A percentile compares a stretch with the other conserved stretches of the same genome.
phyloP scores from a whole-genome alignment of 2,888 invertebrate species.

The Ceraclea dissimilis region DNA sequence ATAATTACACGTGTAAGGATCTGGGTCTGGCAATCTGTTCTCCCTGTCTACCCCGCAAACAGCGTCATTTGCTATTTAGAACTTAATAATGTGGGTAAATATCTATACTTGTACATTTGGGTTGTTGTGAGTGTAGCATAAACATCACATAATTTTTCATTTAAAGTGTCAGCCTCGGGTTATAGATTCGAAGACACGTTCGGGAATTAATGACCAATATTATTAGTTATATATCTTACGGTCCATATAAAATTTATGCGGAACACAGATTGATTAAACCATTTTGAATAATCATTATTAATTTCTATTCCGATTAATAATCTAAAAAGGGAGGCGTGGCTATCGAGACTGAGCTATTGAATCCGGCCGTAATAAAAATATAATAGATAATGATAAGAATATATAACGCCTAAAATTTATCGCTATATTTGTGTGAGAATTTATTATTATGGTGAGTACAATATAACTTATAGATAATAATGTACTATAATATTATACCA shows the following conservation, averaged over 20 bases:
- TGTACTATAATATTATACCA: too few relatives aligned
- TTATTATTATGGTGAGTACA: not conserved
- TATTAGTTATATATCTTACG: not conserved
- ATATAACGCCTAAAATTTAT: not conserved
- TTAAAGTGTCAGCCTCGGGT: conserved; percentile 6
- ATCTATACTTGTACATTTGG: not conserved
- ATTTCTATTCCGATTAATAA: not conserved
- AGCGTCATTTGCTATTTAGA: too few relatives aligned
- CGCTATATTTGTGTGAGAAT: not conserved
- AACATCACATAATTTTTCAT: conserved; percentile 1
- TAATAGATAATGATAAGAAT: too few relatives aligned
- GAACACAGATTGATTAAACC: conserved; percentile 15
- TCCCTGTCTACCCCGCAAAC: too few relatives aligned
- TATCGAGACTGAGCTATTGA: not conserved
- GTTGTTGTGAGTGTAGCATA: not conserved
- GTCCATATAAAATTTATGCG: conserved; percentile 13
- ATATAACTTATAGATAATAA: too few relatives aligned
- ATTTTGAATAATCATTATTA: conserved; percentile 10
- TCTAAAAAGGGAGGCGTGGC: not conserved
- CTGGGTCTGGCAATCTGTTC: too few relatives aligned
- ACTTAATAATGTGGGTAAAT: too few relatives aligned
- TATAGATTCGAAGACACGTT: conserved; percentile 6
- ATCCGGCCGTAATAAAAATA: conserved; percentile 3
- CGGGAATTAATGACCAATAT: conserved; percentile 6
- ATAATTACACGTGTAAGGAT: too few relatives aligned